Percentiles rank a stretch among this genome's conserved stretches.
Conservation (phyloP, 2,888 invertebrate genomes). For the Gryllus longicercus region DNA sequence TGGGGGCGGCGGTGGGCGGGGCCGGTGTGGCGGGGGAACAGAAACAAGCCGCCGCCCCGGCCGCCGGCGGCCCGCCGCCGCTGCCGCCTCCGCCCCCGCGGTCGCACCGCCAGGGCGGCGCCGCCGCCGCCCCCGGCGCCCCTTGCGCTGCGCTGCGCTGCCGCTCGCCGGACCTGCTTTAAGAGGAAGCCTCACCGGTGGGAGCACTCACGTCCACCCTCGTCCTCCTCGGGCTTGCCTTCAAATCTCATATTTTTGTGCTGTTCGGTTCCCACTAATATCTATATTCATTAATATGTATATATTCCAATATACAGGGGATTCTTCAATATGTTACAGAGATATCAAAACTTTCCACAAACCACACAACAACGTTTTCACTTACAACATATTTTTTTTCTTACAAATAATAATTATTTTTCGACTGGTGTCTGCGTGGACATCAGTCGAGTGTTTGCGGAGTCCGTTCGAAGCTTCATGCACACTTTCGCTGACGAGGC, state of each 20-base stretch:
- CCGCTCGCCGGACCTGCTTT: too few species aligned
- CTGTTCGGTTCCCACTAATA: not conserved
- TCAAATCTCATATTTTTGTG: not conserved
- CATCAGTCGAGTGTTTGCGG: not conserved
- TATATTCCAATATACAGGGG: slow-evolving; percentile 7
- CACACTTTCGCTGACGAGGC: not conserved
- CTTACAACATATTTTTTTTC: slow-evolving; percentile 2
- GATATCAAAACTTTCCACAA: slow-evolving; percentile 17
- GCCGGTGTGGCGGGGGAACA: not conserved
- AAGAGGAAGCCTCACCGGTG: not conserved
- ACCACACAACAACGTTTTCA: slow-evolving; percentile 8
- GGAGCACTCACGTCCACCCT: not conserved
- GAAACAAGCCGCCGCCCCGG: not conserved
- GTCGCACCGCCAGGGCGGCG: too few species aligned
- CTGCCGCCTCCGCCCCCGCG: not conserved
- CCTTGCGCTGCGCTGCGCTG: too few species aligned
- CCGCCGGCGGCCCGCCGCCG: not conserved
- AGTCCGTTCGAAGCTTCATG: slow-evolving; percentile 1
- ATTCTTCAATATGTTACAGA: slow-evolving; percentile 17
- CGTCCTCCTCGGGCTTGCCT: not conserved
- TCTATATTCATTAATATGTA: slow-evolving; percentile 17
- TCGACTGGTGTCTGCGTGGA: not conserved
- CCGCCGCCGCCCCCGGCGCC: too few species aligned
- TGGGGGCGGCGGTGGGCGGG: not conserved
- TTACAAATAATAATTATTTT: slow-evolving; percentile 11